A percentile compares a stretch with the other conserved stretches of the same genome.
These are phyloP conservation scores for Bryconaethiops microstoma DNA, from an alignment of 2,797 vertebrate species.

Conservation along the genomic window DNA sequence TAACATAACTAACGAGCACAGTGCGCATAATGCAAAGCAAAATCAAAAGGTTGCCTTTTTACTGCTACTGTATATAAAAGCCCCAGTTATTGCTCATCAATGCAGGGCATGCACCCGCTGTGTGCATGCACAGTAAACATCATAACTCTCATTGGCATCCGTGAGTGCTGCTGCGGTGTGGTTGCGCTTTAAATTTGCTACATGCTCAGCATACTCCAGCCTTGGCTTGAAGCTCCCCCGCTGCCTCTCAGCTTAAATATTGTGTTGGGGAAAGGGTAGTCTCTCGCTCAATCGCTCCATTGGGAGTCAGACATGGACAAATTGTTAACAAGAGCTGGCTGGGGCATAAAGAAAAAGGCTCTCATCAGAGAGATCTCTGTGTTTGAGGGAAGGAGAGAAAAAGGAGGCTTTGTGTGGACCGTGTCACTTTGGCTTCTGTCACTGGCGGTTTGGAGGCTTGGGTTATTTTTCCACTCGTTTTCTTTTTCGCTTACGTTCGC, in stretches of 20 bases:
- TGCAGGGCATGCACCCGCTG: constrained; percentile 8
- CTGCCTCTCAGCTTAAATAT: constrained; percentile 56
- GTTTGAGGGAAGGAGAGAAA: constrained; percentile 18
- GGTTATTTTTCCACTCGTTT: neutral
- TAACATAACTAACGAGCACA: neutral
- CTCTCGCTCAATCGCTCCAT: constrained; percentile 52
- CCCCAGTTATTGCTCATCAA: constrained; percentile 43
- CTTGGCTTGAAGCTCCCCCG: constrained; percentile 39
- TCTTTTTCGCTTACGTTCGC: neutral
- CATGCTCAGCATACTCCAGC: constrained; percentile 18
- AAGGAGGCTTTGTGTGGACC: constrained; percentile 39
- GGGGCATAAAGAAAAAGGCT: constrained; percentile 31
- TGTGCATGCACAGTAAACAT: constrained; percentile 36
- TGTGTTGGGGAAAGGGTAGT: constrained; percentile 36
- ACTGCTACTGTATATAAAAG: constrained; percentile 7
- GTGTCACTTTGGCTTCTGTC: constrained; percentile 16
- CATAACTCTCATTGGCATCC: constrained; percentile 23
- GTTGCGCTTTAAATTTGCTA: constrained; percentile 39
- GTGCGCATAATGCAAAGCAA: neutral
- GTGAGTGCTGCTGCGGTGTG: neutral
- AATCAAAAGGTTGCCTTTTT: constrained; percentile 21
- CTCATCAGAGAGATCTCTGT: constrained; percentile 48
- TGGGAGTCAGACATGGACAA: constrained; percentile 47
- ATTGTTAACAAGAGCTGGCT: constrained; percentile 53
- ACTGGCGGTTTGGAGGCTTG: neutral